A percentile compares a stretch with the other conserved stretches of the same genome.
Conservation (phyloP, 2,888 invertebrate genomes). For the Sisyra nigra region DNA sequence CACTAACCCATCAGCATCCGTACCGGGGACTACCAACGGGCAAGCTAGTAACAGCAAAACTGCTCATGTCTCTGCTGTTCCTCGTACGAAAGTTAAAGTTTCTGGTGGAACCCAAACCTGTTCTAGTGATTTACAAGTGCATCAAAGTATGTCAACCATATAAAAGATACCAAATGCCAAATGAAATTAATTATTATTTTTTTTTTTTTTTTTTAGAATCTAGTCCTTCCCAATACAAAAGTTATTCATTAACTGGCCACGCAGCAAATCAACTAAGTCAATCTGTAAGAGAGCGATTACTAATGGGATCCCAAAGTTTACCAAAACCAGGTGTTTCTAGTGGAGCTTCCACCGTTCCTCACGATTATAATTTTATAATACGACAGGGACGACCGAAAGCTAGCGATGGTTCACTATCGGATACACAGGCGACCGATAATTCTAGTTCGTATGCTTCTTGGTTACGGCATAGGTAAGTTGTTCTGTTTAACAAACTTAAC, state of each 20-base stretch:
- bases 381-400: constrained; percentile 26
- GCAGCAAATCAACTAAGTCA: constrained; percentile 76
- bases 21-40: constrained; percentile 11
- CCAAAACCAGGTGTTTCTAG: constrained; percentile 36
- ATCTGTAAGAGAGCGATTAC: constrained; percentile 65
- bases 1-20: constrained; percentile 20
- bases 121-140: constrained; percentile 52
- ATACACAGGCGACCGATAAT: constrained; percentile 71
- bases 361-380: constrained; percentile 26
- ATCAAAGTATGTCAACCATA: not conserved
- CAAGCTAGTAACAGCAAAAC: constrained; percentile 30
- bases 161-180: too few species aligned
- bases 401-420: constrained; percentile 71
- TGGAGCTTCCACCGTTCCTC: constrained; percentile 10
- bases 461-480: constrained; percentile 60
- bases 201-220: not conserved
- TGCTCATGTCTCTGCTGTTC: constrained; percentile 73
- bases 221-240: constrained; percentile 49
- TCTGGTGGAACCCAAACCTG: constrained; percentile 84
- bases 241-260: constrained; percentile 70
- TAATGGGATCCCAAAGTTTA: constrained; percentile 72
- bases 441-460: constrained; percentile 73
- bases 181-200: not conserved
- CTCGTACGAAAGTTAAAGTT: constrained; percentile 74
- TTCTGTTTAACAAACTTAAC: not conserved